Evolutionary conservation across 2,113 vertebrate genomes (phyloP).

Genomic region (Heptranchias perlo): DNA sequence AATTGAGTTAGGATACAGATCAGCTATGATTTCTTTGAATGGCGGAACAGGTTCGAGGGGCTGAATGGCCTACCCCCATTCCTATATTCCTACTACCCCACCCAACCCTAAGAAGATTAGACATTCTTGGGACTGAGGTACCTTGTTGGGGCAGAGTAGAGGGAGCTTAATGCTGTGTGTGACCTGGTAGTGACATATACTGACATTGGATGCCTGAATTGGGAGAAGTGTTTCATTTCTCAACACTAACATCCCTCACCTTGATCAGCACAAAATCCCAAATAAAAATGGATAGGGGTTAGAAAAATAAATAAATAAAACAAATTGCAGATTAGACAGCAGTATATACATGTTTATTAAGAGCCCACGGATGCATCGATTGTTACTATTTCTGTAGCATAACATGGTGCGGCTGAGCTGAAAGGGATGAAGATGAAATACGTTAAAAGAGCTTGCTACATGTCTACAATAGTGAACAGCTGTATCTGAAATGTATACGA

Average conservation of each 20-base stretch:
- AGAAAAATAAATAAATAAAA: background rate
- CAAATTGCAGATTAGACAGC: background rate
- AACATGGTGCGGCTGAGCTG: background rate
- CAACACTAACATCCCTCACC: background rate
- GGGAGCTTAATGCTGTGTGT: too few relatives aligned
- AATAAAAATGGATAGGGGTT: background rate
- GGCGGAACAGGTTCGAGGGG: too few relatives aligned
- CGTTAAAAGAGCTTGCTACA: background rate
- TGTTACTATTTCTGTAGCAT: background rate
- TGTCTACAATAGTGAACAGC: background rate
- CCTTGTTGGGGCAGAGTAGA: background rate
- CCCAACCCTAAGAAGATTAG: too few relatives aligned
- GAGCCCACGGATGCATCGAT: too few relatives aligned
- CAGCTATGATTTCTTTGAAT: too few relatives aligned
- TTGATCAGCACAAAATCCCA: background rate
- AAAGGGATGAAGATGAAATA: background rate
- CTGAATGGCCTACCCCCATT: too few relatives aligned
- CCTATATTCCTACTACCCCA: too few relatives aligned
- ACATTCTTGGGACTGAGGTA: background rate
- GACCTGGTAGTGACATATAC: too few relatives aligned
- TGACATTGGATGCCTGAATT: too few relatives aligned
- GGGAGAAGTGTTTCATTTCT: too few relatives aligned
- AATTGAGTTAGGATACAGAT: too few relatives aligned
- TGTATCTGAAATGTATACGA: background rate
- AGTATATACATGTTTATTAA: background rate